Evolutionary conservation across 2,113 vertebrate species (phyloP).

Genomic region (Cnemophilus loriae): DNA sequence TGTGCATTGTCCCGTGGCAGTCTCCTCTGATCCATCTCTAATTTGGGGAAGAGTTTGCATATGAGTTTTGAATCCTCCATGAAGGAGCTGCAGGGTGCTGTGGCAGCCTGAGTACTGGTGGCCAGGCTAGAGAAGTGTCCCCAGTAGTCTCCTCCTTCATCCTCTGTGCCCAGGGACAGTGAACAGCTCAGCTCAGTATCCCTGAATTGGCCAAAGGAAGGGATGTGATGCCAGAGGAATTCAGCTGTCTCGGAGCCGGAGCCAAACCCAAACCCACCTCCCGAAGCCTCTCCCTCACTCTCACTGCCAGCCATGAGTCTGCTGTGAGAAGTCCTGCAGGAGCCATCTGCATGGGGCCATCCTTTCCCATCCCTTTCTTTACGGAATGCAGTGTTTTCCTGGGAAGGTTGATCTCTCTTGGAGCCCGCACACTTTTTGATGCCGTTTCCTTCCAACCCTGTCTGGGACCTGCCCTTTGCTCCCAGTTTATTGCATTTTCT

Average conservation of each 20-base stretch:
- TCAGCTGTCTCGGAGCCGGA: background rate
- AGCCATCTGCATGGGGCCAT: background rate
- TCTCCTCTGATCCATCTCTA: background rate
- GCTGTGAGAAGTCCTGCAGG: background rate
- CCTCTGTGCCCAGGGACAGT: background rate
- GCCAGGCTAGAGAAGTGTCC: background rate
- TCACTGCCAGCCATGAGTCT: background rate
- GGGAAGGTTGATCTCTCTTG: background rate
- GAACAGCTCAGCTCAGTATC: rapidly evolving
- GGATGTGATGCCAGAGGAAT: background rate
- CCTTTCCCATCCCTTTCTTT: background rate
- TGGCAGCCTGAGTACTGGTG: background rate
- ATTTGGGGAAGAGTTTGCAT: background rate
- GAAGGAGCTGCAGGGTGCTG: background rate
- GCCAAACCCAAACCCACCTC: background rate
- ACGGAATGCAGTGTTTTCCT: background rate
- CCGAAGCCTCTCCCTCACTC: rapidly evolving
- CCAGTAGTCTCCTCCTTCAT: background rate
- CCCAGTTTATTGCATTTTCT: background rate
- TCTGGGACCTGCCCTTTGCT: background rate
- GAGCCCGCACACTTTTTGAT: background rate
- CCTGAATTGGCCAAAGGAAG: background rate
- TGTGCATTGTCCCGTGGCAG: background rate
- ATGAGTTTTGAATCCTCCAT: background rate
- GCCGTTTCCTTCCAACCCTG: background rate